These are phyloP conservation scores for Hiodon alosoides DNA, from an alignment of 2,113 vertebrate genomes.

Conservation along the genomic window DNA sequence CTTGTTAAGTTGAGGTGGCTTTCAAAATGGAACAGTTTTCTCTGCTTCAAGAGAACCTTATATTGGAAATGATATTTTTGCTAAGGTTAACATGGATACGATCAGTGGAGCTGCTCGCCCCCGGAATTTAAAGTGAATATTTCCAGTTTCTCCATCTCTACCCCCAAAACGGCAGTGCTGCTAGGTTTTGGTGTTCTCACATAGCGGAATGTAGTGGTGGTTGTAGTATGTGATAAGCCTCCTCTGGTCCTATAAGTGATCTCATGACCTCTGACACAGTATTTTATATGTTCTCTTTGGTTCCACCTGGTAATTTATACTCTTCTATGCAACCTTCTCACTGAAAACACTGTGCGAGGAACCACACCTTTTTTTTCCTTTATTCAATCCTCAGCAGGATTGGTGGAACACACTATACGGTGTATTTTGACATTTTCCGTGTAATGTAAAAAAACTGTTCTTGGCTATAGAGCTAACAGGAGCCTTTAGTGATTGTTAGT, in stretches of 20 bases:
- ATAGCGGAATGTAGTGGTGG: background rate
- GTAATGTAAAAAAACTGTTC: slow-evolving; percentile 32
- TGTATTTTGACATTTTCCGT: slow-evolving; percentile 36
- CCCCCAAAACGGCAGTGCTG: background rate
- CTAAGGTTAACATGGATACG: no score
- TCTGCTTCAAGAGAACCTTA: background rate
- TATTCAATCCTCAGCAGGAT: slow-evolving; percentile 15
- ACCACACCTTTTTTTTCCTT: slow-evolving; percentile 4
- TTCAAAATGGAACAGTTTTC: background rate
- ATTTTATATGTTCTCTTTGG: slow-evolving; percentile 5
- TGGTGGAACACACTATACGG: slow-evolving; percentile 12
- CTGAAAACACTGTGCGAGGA: slow-evolving; percentile 31
- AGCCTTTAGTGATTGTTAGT: slow-evolving; percentile 46
- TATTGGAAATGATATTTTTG: no score
- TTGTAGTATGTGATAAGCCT: background rate
- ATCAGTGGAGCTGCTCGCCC: no score
- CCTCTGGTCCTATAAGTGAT: background rate
- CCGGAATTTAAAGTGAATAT: background rate
- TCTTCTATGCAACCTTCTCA: slow-evolving; percentile 53
- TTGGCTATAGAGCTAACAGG: slow-evolving; percentile 38
- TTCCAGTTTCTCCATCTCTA: background rate
- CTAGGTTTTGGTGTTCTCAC: background rate
- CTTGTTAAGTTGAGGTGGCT: background rate
- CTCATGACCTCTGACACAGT: slow-evolving; percentile 15
- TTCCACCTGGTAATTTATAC: slow-evolving; percentile 41